Percentiles rank a stretch among this genome's conserved stretches.
These are phyloP conservation scores for Yponomeuta cagnagella DNA, from an alignment of 2,888 invertebrate genomes.

Conservation along the genomic window DNA sequence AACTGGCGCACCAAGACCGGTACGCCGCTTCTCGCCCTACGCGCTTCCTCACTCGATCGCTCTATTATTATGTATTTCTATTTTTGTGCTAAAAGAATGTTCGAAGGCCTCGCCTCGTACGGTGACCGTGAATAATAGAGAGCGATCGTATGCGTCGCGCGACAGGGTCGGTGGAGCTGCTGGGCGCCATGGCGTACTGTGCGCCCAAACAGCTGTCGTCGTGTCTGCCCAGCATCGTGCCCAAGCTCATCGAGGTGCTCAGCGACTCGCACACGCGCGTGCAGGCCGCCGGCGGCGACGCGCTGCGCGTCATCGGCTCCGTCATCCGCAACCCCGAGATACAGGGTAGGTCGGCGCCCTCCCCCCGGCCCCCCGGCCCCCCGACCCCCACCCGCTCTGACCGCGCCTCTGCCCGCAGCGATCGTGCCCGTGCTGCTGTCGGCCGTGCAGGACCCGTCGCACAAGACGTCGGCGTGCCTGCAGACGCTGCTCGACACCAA, in stretches of 20 bases:
- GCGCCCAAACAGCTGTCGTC: slow-evolving; percentile 99
- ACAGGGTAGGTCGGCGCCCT: slow-evolving; percentile 73
- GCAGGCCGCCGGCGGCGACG: slow-evolving; percentile 97
- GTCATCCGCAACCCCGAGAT: slow-evolving; percentile 99
- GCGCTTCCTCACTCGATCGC: neutral
- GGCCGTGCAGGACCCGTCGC: slow-evolving; percentile 96
- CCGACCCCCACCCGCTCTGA: too few relatives aligned
- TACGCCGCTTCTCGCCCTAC: slow-evolving; percentile 30
- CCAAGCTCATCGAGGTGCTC: slow-evolving; percentile 96
- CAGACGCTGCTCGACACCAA: slow-evolving; percentile 95
- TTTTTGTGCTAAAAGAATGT: too few relatives aligned
- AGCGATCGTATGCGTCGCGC: too few relatives aligned
- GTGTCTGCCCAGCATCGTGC: slow-evolving; percentile 98
- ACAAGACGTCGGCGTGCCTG: slow-evolving; percentile 94
- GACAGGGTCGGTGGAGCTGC: slow-evolving; percentile 92
- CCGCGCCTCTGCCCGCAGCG: slow-evolving; percentile 57
- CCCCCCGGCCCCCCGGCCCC: neutral
- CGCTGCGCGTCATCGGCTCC: slow-evolving; percentile 95
- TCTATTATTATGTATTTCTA: too few relatives aligned
- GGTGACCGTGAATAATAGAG: too few relatives aligned
- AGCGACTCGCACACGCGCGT: slow-evolving; percentile 98
- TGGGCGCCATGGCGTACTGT: slow-evolving; percentile 99
- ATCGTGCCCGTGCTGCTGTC: slow-evolving; percentile 90
- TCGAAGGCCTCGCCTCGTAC: too few relatives aligned
- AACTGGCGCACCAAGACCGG: slow-evolving; percentile 99